A percentile compares a stretch with the other conserved stretches of the same genome.
These are phyloP conservation scores for Cephus rjabovi DNA, from an alignment of 2,888 invertebrate genomes.

Conservation along the genomic window DNA sequence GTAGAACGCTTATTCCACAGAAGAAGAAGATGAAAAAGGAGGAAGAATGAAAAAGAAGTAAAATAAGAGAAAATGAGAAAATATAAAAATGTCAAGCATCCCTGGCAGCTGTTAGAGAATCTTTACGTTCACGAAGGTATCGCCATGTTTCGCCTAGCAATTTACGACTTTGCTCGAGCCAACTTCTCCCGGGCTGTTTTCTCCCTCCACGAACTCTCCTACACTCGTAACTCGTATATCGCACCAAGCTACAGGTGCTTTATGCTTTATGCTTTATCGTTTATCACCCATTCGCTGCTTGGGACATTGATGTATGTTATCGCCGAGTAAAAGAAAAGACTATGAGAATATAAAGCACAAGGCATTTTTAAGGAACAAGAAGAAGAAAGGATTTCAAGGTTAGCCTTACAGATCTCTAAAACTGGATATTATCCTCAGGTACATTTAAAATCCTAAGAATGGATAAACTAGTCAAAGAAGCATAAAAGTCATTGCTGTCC, in stretches of 20 bases:
- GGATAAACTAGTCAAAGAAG: neutral
- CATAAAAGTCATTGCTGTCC: neutral
- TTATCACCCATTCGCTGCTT: neutral
- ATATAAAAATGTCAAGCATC: neutral
- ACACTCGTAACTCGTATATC: neutral
- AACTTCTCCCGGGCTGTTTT: conserved; percentile 1
- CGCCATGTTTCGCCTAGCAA: neutral
- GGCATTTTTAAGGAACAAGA: neutral
- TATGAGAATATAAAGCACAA: neutral
- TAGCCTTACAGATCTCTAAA: neutral
- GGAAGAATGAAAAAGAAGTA: neutral
- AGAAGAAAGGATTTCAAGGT: neutral
- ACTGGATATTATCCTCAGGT: neutral
- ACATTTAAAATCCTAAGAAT: neutral
- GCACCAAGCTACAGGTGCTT: neutral
- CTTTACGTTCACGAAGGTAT: neutral
- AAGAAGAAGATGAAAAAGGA: neutral
- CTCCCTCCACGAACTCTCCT: neutral
- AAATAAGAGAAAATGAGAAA: neutral
- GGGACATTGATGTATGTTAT: neutral
- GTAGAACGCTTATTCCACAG: neutral
- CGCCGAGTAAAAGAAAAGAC: neutral
- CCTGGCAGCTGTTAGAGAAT: neutral
- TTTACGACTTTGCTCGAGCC: neutral
- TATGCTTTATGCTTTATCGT: neutral